Base-by-base conservation (phyloP, 2,113 vertebrate genomes). In the Mus spicilegus region DNA sequence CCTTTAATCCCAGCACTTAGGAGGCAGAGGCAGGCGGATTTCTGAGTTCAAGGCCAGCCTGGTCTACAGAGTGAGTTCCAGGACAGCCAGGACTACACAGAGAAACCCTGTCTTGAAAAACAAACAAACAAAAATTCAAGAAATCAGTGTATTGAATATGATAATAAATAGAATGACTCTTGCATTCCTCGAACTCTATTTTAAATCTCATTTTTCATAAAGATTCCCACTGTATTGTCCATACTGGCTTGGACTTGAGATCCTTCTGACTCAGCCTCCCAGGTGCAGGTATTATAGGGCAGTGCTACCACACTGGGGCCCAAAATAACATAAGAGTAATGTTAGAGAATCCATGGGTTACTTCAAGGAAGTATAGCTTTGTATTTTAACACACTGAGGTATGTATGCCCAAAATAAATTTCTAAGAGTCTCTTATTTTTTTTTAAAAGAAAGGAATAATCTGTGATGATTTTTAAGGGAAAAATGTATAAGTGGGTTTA, bases 101-200 rank as follows among this genome's bases (percentile, higher is more conserved):
- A 42, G 42, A 42, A 42, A 42, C 42, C 42, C 42, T 42, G 42
- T 42, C 42, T 42, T 42, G 42, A 42, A 42, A 42, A 42, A 42
- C 42, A 42, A 42, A 42, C 42, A 42, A 42, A 42, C 42, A 42
- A 73, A 81, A 42, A 96, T 65, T 56, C 24, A 63, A 49, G 54
- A 10, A 42, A 13, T 63, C 39, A 1, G 16, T 73, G 19, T n/a
- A 49, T 84, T 67, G 86, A 46, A 42, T 90, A 24, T 65, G 85
- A 86, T 36, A 90, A 87, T 72, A 86, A 87, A 87, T 76, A 93
- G 33, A 13, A 30, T 80, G 69, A 96, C 14, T 88, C 88, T 49
- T 90, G 80, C 28, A n/a, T 92, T 81, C 95, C 87, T 54, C 28
- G 24, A 96, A 58, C 17, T 90, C 28, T 78, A 4, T 85, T 91